These are phyloP conservation scores for Lepilemur ruficaudatus DNA, from an alignment of 2,797 vertebrate species.

Conservation along the genomic window DNA sequence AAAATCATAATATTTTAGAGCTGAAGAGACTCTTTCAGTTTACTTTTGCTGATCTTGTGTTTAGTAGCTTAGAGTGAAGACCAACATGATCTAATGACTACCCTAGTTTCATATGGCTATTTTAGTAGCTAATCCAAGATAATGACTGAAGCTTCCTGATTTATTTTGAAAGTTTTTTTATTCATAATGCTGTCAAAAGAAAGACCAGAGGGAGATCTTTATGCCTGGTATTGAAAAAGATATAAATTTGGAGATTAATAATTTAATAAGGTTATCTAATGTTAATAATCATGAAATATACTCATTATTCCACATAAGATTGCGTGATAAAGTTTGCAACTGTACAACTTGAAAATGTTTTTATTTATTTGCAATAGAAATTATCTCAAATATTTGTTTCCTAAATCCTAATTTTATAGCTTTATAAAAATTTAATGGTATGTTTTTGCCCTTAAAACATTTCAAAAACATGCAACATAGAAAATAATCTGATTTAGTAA, in stretches of 20 bases:
- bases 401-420: conserved; percentile 1
- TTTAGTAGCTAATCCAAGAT: conserved; percentile 5
- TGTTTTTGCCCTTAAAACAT: conserved; percentile 8
- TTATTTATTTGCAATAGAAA: not conserved
- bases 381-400: conserved; percentile 1
- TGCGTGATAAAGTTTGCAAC: not conserved
- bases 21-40: not conserved
- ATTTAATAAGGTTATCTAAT: not conserved
- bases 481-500: not conserved
- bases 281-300: not conserved
- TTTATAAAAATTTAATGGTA: not conserved
- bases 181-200: conserved; percentile 27
- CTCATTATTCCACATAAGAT: not conserved
- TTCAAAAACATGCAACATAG: not conserved
- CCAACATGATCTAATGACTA: not conserved
- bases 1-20: conserved; percentile 5
- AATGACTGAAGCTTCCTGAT: conserved; percentile 20
- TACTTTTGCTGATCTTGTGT: not conserved
- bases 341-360: not conserved
- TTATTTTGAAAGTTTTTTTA: conserved; percentile 21
- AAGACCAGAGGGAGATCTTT: not conserved
- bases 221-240: not conserved
- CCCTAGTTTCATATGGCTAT: not conserved
- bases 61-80: not conserved
- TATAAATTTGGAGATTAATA: not conserved